These are phyloP conservation scores for Anguilla megastoma DNA, from an alignment of 2,797 vertebrate species.

Conservation along the genomic window DNA sequence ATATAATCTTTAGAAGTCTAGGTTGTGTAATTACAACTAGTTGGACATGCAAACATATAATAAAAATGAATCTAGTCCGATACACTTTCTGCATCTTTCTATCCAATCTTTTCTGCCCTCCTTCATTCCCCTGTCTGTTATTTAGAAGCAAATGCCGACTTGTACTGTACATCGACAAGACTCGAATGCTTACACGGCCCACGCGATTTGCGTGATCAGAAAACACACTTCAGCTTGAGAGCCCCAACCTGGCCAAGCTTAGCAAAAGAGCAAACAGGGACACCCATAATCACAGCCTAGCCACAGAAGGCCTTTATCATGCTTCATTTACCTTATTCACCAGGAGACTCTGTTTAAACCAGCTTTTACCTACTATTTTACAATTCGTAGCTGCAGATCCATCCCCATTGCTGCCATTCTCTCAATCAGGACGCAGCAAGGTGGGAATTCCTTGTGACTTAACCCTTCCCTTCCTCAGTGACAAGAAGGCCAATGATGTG, in stretches of 20 bases:
- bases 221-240: not conserved
- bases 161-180: not conserved
- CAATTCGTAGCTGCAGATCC: not conserved
- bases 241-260: not conserved
- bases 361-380: not conserved
- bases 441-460: not conserved
- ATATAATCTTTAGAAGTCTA: not conserved
- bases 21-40: not conserved
- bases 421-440: not conserved
- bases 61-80: not conserved
- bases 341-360: not conserved
- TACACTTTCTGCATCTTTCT: not conserved
- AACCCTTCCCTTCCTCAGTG: not conserved
- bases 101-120: not conserved
- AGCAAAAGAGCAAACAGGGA: not conserved
- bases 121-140: not conserved
- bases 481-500: not conserved
- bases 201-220: not conserved
- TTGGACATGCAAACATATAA: not conserved
- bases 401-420: not conserved
- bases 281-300: not conserved
- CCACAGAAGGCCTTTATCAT: not conserved
- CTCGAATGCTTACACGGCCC: not conserved
- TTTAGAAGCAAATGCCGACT: not conserved
- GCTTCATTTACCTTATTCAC: conserved; percentile 6